Percentiles rank a stretch among this genome's conserved stretches.
phyloP scores from a whole-genome alignment of 2,888 invertebrate genomes.

The Parnassius smintheus region DNA sequence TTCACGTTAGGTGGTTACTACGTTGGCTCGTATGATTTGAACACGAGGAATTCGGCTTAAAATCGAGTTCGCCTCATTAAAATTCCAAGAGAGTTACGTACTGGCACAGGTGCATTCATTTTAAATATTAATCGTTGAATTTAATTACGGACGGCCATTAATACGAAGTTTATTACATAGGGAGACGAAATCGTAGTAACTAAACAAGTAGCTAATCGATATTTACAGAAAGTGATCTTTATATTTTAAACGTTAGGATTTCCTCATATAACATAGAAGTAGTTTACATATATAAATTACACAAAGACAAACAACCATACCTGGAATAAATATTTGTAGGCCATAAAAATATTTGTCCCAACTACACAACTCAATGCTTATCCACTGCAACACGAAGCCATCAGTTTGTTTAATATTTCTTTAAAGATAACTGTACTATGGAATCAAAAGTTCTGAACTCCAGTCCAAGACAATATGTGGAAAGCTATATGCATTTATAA shows the following conservation, averaged over 20 bases:
- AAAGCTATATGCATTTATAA: too few species aligned
- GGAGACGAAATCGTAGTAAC: constrained; percentile 22
- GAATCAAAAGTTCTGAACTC: too few species aligned
- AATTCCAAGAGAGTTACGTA: constrained; percentile 20
- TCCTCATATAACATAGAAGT: too few species aligned
- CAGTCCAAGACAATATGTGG: too few species aligned
- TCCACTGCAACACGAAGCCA: too few species aligned
- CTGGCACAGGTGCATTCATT: constrained; percentile 25
- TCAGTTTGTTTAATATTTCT: too few species aligned
- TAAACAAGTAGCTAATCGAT: constrained; percentile 21
- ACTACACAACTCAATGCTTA: too few species aligned
- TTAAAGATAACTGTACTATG: too few species aligned
- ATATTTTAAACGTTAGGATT: neutral
- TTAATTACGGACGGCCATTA: constrained; percentile 25
- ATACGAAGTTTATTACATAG: constrained; percentile 23
- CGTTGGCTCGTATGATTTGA: constrained; percentile 27
- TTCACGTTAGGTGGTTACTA: constrained; percentile 57
- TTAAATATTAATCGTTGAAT: constrained; percentile 23
- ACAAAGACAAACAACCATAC: too few species aligned
- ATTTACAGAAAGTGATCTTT: constrained; percentile 2
- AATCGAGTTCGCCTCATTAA: constrained; percentile 23
- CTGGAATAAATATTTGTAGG: too few species aligned
- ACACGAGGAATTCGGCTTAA: constrained; percentile 26
- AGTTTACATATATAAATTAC: too few species aligned
- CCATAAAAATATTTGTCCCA: too few species aligned